Base-by-base conservation (phyloP, 30 jellyfish, hydroid and myxozoan species). In the Rhopilema esculentum region DNA sequence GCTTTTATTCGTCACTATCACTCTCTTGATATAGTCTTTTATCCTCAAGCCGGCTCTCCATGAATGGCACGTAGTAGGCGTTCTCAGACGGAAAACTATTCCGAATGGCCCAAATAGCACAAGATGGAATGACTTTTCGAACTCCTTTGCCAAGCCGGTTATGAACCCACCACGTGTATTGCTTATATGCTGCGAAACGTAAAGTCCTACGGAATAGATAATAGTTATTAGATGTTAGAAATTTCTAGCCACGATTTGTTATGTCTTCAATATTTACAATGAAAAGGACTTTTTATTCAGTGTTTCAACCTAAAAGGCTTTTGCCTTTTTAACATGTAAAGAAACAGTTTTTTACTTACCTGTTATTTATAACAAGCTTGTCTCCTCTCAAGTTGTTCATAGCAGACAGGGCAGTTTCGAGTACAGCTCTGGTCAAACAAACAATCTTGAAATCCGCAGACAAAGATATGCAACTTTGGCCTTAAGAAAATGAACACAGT, bases 101-200 rank as follows among this genome's bases (percentile, higher is more conserved):
- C 27, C 87, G 77, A 26, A 83, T 85, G 21, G 88, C 80, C 75
- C 81, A 75, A 26, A 68, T 29, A 61, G 94, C 82, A 27, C 94
- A 85, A 15, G 94, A 85, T 48, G 94, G 94, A 27, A 85, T 85
- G 70, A 85, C 89, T 29, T 79, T 83, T 53, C 87, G 51, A 50
- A 83, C 78, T 26, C 25, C 72, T 69, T 71, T 83, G n/a, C 92
- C 92, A 51, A 71, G 81, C 27, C 88, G 30, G 1, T 85, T 85
- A 69, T 85, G 94, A 1, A 85, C 80, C 94, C 94, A 85, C 94
- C 89, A 85, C 32, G 94, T 74, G 66, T 32, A 85, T 79, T 85
- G 94, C 33, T 81, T 62, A 80, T 85, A 85, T 9, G 89, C 80
- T 27, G 94, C 89, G 33, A 30, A 52, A 20, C 82, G 69, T 48